phyloP scores from a whole-genome alignment of 2,113 vertebrate genomes.

The Nyctibius bracteatus region DNA sequence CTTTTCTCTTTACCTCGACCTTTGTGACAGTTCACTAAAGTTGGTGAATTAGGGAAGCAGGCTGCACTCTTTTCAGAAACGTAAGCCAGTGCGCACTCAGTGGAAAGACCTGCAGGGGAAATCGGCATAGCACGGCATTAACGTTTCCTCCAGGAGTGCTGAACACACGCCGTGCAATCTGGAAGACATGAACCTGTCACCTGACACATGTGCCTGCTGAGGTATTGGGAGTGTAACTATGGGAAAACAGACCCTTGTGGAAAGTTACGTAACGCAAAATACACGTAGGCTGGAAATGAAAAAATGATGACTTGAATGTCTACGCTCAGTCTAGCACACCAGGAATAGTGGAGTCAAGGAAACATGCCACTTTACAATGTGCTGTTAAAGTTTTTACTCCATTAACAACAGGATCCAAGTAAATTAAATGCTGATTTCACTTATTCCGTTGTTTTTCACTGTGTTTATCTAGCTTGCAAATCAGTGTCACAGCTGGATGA shows the following conservation, averaged over 20 bases:
- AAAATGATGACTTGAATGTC: background rate
- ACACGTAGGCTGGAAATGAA: accelerated
- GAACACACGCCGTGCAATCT: accelerated
- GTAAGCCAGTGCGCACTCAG: background rate
- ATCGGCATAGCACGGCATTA: accelerated
- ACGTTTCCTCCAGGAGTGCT: accelerated
- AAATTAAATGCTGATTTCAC: background rate
- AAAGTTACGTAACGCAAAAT: background rate
- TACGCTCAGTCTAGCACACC: background rate
- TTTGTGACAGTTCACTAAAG: background rate
- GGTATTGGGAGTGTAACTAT: background rate
- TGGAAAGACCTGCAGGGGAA: background rate
- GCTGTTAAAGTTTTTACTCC: background rate
- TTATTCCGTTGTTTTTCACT: background rate
- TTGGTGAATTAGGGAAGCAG: background rate
- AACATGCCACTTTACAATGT: background rate
- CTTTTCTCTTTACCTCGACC: background rate
- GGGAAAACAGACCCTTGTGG: background rate
- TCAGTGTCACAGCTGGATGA: background rate
- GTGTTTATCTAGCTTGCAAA: background rate
- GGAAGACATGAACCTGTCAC: background rate
- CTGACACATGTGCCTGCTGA: background rate
- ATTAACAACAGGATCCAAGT: background rate
- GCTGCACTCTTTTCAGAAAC: background rate
- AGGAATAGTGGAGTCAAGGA: background rate